Base-by-base conservation (phyloP, 37 sponge, comb jelly and placozoan genomes). In the Hexactinellida sp. region DNA sequence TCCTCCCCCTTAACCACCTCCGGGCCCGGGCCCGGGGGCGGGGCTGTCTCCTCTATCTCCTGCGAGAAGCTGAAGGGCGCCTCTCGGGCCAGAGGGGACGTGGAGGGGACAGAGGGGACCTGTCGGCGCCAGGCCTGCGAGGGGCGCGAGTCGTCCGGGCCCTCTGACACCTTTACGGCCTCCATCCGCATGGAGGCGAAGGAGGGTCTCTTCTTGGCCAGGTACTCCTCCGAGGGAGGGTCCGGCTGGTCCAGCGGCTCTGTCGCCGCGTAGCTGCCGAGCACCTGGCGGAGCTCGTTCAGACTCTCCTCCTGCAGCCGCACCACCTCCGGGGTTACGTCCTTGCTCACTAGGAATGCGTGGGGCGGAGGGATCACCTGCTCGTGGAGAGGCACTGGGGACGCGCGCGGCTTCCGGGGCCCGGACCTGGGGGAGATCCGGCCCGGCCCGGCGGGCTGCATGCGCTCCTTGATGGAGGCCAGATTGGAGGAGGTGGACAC, bases 1-100 rank as follows among this genome's bases (percentile, higher is more conserved):
- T 83, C 83, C 88, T 87, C 87, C 83, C 87, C 76, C 76, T 63
- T 63, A 7, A 63, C 76, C 25, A 63, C 76, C 76, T 63, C 28
- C 9, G 16, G 13, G 16, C 13, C 52, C 16, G 52, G 16, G 9
- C 16, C 52, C 16, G 52, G 52, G 34, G 76, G 76, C 34, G 76
- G 25, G 34, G 13, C 76, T 32, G 76, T 1, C 5, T 21, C 25
- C 13, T 10, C 30, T n/a, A 10, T 23, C 3, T 23, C 76, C 32
- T 63, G 25, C 3, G 76, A 63, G 76, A 63, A 63, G 34, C 76
- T 63, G 76, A 63, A 63, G 34, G 76, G 76, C 3, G 76, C 76
- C 30, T 63, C 76, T 32, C 76, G 25, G 13, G 76, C 76, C 19
- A 63, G 76, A 63, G 76, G 76, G 34, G 76, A 63, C 34, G 3